A percentile compares a stretch with the other conserved stretches of the same genome.
Conservation (phyloP, 2,113 vertebrate species). For the Procavia capensis region DNA sequence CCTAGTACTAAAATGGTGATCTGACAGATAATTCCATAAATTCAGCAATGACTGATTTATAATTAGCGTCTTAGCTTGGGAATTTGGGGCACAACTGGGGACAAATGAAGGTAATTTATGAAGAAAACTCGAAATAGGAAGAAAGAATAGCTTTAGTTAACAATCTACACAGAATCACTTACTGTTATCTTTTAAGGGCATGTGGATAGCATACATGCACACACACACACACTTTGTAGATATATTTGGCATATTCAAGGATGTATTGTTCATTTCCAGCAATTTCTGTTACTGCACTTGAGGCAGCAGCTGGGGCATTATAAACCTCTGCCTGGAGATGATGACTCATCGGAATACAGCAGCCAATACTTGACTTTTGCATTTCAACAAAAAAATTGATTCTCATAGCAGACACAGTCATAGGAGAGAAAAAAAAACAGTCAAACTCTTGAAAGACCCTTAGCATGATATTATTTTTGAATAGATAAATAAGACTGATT, state of each 20-base stretch:
- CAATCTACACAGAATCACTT: not conserved
- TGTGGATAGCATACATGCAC: too few species aligned
- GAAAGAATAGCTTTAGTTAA: not conserved
- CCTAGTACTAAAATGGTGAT: not conserved
- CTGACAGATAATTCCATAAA: not conserved
- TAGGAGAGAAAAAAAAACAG: not conserved
- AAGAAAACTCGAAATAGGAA: not conserved
- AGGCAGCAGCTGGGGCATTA: not conserved
- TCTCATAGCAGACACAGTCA: not conserved
- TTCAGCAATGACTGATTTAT: not conserved
- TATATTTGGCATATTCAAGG: not conserved
- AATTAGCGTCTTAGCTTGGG: not conserved
- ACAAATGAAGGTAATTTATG: not conserved
- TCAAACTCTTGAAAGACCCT: not conserved
- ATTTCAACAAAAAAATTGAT: not conserved
- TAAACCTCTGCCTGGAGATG: not conserved
- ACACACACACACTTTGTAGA: not conserved
- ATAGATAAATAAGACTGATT: not conserved
- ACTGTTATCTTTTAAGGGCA: not conserved
- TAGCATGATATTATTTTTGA: not conserved
- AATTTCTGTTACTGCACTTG: not conserved
- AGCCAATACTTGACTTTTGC: not conserved
- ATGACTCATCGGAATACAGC: not conserved
- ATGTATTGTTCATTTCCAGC: not conserved
- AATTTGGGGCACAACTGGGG: not conserved